Evolutionary conservation across 1,140 invertebrate species (phyloP), one percentile per base, ranked within the genome.

Genomic region (Ruditapes philippinarum): DNA sequence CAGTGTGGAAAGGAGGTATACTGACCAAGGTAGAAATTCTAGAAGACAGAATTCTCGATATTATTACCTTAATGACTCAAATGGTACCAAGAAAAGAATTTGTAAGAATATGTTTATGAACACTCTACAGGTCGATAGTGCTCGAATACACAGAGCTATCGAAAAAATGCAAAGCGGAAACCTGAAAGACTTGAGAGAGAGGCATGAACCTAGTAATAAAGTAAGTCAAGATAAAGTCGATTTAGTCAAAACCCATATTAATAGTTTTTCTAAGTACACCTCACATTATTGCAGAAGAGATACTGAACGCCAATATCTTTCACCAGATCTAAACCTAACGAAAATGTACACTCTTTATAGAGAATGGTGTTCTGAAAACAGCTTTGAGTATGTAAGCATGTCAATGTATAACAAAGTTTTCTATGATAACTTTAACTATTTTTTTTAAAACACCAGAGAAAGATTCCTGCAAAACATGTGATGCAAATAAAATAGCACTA

Each of bases 251-350:
- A 1, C 33, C 17, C 65, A 70, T 19, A 70, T 70, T 38, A 70
- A 70, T n/a, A 31, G 25, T 31, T 70, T 31, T 40, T 36, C 31
- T 9, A 36, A 36, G 40, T 25, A 14, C 3, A 31, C 17, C 33
- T 70, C 65, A 31, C 65, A 70, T 40, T 70, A 70, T n/a, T 70
- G 65, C 28, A 36, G 65, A 70, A 70, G 19, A 14, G 65, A 70
- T 31, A 38, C 65, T 40, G 40, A 36, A 38, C 38, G 28, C 38
- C 33, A 70, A 40, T 70, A 70, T 70, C 38, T 70, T 14, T 25
- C n/a, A 11, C 33, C n/a, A 2, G 65, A 40, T 38, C 33, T 70
- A 1, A 70, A 38, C 65, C 28, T 70, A 70, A 70, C 7, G 3
- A 31, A 38, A 40, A 70, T 70, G 31, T 70, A 70, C n/a, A 12